Base-by-base conservation (phyloP, 2,797 vertebrate species). In the Oreonectes daqikongensis region DNA sequence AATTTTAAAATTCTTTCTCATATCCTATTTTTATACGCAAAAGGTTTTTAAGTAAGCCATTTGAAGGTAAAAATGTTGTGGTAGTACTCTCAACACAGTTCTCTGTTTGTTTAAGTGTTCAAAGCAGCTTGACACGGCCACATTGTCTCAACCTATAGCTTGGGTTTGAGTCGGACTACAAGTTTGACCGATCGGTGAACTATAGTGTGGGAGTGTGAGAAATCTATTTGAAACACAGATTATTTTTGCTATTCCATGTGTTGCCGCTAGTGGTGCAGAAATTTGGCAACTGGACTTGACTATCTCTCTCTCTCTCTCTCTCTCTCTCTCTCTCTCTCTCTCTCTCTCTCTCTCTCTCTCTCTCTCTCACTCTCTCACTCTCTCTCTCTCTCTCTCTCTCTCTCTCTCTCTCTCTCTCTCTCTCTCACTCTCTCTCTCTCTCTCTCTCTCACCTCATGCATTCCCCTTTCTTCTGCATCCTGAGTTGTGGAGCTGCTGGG, bases 391-490 rank as follows among this genome's bases (percentile, higher is more conserved):
- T 20, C 1, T 8, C 3, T 50, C 35, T 60, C 28, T 81, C 66
- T 48, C 12, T 52, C 30, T 32, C 35, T 4, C 40, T 42, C 38
- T 40, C 38, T 40, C 38, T 40, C 10, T 40, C 38, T 11, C 38
- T 40, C 38, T 11, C 2, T 11, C 38, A 4, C 42, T 17, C 14
- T 44, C 17, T 18, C 18, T 1, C 7, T 24, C 55, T 79, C 20
- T 20, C 1, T 8, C 3, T 50, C 35, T 60, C 28, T 81, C 66
- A 72, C 78, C 68, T 61, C 53, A 42, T 67, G 6, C 4, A 12
- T 67, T 69, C 69, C 48, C n/a, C 76, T 81, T 60, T 83, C 63
- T 73, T 68, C 77, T 42, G 71, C 69, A 82, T 85, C 80, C 76
- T 60, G 20, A 78, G 60, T 81, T 55, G 59, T 81, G 80, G 79